phyloP scores from a whole-genome alignment of 53 echinoderm and acorn worm genomes.

The Echinarachnius parma region DNA sequence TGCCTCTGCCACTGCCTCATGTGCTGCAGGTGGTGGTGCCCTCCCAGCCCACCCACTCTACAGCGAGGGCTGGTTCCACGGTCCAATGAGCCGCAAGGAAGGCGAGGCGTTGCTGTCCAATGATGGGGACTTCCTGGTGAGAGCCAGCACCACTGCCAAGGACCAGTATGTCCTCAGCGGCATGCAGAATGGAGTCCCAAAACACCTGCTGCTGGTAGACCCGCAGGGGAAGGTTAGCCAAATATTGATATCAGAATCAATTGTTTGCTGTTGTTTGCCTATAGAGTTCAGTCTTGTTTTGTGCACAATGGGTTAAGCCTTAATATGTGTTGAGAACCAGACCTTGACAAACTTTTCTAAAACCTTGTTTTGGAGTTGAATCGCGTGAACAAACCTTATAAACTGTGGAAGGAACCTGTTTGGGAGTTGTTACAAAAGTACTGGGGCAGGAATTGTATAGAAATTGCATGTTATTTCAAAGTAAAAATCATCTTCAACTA shows the following conservation, averaged over 20 bases:
- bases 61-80: constrained; percentile 97
- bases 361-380: no score
- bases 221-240: constrained; percentile 90
- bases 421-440: no score
- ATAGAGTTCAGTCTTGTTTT: no score
- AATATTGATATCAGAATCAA: no score
- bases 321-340: no score
- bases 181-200: constrained; percentile 90
- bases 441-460: no score
- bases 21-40: constrained; percentile 2
- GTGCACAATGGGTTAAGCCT: no score
- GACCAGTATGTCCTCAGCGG: constrained; percentile 98
- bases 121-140: constrained; percentile 95
- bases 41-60: constrained; percentile 44
- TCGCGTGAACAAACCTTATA: no score
- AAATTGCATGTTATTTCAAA: background rate
- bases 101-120: constrained; percentile 83
- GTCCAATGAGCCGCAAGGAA: constrained; percentile 90
- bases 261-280: no score
- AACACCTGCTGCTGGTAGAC: constrained; percentile 92
- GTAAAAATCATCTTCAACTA: background rate
- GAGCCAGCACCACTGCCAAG: constrained; percentile 93
- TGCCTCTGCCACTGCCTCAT: background rate
- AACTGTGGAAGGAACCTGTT: no score
- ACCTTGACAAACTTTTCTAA: no score